A percentile compares a stretch with the other conserved stretches of the same genome.
Evolutionary conservation across 1,140 invertebrate genomes (phyloP).

Genomic region (Platyura marginata): DNA sequence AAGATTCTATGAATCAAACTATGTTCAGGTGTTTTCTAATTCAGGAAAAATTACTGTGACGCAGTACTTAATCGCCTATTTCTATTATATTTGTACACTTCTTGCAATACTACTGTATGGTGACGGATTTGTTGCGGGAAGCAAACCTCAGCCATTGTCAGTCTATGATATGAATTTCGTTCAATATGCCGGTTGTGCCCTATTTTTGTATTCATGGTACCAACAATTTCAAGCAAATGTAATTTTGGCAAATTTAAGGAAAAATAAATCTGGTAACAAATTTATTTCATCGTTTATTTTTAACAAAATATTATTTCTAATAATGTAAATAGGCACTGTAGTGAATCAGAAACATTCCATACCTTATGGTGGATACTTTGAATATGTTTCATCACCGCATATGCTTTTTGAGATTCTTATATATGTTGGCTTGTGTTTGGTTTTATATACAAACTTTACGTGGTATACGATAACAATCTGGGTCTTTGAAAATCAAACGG

Average conservation of each 20-base stretch:
- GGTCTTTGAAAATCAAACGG: slow-evolving; percentile 63
- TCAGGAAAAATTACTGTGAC: slow-evolving; percentile 55
- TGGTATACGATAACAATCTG: slow-evolving; percentile 49
- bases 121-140: slow-evolving; percentile 41
- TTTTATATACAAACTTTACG: slow-evolving; percentile 37
- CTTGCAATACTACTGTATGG: slow-evolving; percentile 49
- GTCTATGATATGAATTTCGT: no score
- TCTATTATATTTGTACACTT: slow-evolving; percentile 54
- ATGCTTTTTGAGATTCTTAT: slow-evolving; percentile 66
- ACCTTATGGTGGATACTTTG: slow-evolving; percentile 58
- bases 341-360: slow-evolving; percentile 51
- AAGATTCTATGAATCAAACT: slow-evolving; percentile 60
- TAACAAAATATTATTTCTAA: background rate
- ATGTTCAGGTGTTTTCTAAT: slow-evolving; percentile 57
- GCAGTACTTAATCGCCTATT: slow-evolving; percentile 54
- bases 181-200: slow-evolving; percentile 25
- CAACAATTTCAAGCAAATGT: slow-evolving; percentile 47
- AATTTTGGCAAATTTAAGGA: slow-evolving; percentile 51
- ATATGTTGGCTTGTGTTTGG: slow-evolving; percentile 43
- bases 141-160: background rate
- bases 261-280: slow-evolving; percentile 35
- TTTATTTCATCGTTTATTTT: background rate
- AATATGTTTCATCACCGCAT: slow-evolving; percentile 63
- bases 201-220: slow-evolving; percentile 46
- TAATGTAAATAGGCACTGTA: slow-evolving; percentile 28